Evolutionary conservation across 2,888 invertebrate species (phyloP).

Genomic region (Drosophila basisetae): DNA sequence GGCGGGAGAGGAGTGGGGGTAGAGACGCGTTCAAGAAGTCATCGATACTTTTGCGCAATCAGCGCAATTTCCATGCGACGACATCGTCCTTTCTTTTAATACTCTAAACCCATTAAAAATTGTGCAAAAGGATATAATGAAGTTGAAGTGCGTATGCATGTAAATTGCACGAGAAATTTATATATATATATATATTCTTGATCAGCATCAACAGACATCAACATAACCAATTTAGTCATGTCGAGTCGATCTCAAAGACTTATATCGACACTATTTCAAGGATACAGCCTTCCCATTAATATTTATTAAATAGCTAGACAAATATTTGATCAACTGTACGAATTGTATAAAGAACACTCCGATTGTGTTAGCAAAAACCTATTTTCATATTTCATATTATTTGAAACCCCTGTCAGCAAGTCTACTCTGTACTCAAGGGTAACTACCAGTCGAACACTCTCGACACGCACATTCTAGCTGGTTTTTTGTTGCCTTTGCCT

Average conservation of each 20-base stretch:
- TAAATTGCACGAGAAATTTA: rapidly evolving
- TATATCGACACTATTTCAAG: neutral
- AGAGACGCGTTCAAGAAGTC: conserved; percentile 63
- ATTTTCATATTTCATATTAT: neutral
- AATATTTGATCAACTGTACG: neutral
- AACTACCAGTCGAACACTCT: neutral
- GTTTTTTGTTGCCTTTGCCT: neutral
- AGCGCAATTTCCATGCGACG: conserved; percentile 70
- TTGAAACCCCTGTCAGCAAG: neutral
- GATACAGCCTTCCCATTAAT: neutral
- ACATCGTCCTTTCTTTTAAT: conserved; percentile 22
- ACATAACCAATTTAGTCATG: neutral
- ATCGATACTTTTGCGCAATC: conserved; percentile 82
- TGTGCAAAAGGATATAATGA: neutral
- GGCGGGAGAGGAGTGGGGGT: conserved; percentile 2
- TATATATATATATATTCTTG: neutral
- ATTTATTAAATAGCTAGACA: neutral
- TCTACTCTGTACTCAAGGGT: neutral
- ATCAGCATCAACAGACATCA: neutral
- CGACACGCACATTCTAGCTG: neutral
- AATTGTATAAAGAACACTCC: rapidly evolving
- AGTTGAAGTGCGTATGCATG: neutral
- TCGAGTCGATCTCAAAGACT: neutral
- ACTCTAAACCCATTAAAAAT: neutral
- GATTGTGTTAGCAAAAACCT: neutral